phyloP scores from a whole-genome alignment of 2,888 invertebrate species.

The Acleris cristana region DNA sequence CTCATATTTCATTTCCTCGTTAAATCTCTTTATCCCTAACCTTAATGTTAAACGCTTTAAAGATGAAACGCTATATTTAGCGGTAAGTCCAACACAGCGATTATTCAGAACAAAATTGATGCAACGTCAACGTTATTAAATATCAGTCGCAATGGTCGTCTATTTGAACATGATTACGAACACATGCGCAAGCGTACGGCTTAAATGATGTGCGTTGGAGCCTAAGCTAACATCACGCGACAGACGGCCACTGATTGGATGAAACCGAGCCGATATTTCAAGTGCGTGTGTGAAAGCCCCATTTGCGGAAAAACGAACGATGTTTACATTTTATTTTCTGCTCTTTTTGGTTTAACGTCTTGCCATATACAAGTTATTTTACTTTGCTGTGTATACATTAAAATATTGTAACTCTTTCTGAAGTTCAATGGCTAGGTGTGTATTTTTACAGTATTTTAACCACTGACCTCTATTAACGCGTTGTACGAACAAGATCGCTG shows the following conservation, averaged over 20 bases:
- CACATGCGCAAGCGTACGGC: background rate
- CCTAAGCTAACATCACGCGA: slow-evolving; percentile 11
- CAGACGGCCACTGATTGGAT: slow-evolving; percentile 22
- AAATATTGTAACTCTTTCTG: background rate
- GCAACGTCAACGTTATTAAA: too few species aligned
- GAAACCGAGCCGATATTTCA: slow-evolving; percentile 17
- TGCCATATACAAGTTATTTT: background rate
- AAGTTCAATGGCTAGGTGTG: too few species aligned
- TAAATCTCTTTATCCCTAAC: slow-evolving; percentile 13
- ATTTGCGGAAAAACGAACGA: background rate
- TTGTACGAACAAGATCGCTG: too few species aligned
- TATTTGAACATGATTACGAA: too few species aligned
- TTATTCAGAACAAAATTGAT: too few species aligned
- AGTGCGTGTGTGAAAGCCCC: background rate
- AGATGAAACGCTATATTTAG: too few species aligned
- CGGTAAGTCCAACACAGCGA: too few species aligned
- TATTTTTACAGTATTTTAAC: too few species aligned
- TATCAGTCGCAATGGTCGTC: too few species aligned
- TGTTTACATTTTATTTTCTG: slow-evolving; percentile 1
- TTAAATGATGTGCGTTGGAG: background rate
- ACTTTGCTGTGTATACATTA: background rate
- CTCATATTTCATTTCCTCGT: slow-evolving; percentile 1
- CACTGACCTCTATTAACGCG: too few species aligned
- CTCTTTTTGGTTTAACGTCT: background rate
- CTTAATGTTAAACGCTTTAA: background rate